These are phyloP conservation scores for Patagioenas fasciata DNA, from an alignment of 2,113 vertebrate genomes.

Conservation along the genomic window DNA sequence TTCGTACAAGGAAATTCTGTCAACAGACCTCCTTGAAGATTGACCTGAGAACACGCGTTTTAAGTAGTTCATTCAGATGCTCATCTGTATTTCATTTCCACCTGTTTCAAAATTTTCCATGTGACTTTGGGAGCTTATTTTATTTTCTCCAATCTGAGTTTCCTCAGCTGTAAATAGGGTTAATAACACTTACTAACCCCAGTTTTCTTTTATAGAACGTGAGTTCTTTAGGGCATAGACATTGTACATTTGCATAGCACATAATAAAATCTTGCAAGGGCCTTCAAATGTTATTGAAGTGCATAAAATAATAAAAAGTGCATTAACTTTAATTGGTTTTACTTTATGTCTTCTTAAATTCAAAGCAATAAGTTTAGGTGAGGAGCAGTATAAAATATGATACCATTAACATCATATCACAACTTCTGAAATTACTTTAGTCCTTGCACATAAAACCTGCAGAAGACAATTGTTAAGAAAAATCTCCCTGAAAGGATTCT, in stretches of 20 bases:
- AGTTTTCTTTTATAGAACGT: neutral
- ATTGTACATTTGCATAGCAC: neutral
- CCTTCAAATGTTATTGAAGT: neutral
- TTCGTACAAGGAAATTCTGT: neutral
- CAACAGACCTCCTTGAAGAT: neutral
- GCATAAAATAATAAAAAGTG: neutral
- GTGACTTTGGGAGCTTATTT: neutral
- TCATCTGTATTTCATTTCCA: neutral
- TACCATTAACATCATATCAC: neutral
- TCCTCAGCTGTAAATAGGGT: neutral
- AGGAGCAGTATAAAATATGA: neutral
- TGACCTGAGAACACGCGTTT: neutral
- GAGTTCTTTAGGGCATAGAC: neutral
- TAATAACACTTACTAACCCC: neutral
- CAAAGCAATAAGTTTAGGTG: neutral
- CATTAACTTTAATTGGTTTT: neutral
- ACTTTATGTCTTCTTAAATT: neutral
- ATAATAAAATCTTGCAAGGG: neutral
- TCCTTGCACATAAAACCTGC: neutral
- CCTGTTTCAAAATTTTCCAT: neutral
- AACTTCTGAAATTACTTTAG: neutral
- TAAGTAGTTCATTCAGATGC: neutral
- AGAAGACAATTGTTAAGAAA: neutral
- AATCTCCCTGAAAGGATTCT: neutral
- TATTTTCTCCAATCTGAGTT: neutral